These are phyloP conservation scores for Calypte anna DNA, from an alignment of 2,113 vertebrate genomes.

Conservation along the genomic window DNA sequence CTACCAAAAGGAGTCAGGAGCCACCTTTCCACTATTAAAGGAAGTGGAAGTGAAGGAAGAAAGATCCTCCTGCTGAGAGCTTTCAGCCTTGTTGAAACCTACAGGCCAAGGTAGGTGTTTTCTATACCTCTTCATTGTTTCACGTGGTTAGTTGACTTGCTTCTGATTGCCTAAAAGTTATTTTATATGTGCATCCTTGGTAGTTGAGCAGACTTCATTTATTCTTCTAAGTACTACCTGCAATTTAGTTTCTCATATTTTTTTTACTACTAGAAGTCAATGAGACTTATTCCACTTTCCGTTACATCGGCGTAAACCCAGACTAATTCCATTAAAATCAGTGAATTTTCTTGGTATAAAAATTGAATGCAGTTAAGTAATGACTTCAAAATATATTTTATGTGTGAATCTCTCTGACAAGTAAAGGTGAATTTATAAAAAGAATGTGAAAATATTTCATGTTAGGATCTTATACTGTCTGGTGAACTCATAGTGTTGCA, in stretches of 20 bases:
- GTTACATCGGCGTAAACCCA: not conserved
- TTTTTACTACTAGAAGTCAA: not conserved
- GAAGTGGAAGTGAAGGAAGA: not conserved
- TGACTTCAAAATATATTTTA: not conserved
- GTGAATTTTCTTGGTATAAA: not conserved
- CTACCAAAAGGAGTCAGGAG: not conserved
- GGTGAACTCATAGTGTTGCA: not conserved
- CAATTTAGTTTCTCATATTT: not conserved
- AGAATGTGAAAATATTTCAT: not conserved
- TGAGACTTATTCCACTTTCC: not conserved
- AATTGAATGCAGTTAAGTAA: not conserved
- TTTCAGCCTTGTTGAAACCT: not conserved
- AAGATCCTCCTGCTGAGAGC: not conserved
- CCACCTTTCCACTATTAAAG: not conserved
- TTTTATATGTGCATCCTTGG: not conserved
- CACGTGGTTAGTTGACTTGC: not conserved
- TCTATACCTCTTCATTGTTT: not conserved
- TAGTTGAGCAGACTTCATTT: not conserved
- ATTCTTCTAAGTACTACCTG: not conserved
- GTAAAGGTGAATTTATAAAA: not conserved
- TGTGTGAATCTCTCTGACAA: not conserved
- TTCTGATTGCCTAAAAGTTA: not conserved
- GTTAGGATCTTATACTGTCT: not conserved
- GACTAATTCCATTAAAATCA: not conserved
- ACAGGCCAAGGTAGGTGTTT: not conserved